phyloP scores from a whole-genome alignment of 2,113 vertebrate genomes.

The Archilochus colubris region DNA sequence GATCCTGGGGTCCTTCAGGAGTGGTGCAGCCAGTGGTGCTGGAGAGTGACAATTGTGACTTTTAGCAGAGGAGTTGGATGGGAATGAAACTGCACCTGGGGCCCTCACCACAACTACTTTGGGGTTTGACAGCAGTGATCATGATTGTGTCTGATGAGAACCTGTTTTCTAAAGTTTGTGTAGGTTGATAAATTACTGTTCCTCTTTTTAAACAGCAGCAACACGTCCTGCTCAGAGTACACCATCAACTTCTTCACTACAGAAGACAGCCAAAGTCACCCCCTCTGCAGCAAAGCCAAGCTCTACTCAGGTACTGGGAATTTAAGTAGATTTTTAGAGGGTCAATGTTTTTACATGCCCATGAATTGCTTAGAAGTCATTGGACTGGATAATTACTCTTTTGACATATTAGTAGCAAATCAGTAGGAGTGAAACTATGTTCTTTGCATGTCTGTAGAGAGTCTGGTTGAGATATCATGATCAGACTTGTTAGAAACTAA shows the following conservation, averaged over 20 bases:
- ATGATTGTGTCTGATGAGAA: neutral
- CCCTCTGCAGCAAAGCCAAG: conserved; percentile 67
- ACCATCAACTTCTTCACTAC: conserved; percentile 61
- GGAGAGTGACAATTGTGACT: neutral
- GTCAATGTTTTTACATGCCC: neutral
- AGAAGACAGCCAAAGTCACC: conserved; percentile 76
- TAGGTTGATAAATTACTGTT: neutral
- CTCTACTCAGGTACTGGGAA: conserved; percentile 78
- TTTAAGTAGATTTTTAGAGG: neutral
- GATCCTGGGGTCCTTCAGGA: neutral
- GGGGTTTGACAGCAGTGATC: neutral
- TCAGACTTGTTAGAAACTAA: neutral
- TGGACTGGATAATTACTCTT: neutral
- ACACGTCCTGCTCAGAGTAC: conserved; percentile 72
- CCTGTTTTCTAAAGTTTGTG: neutral
- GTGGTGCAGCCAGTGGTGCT: neutral
- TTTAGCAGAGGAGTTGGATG: neutral
- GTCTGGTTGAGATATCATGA: neutral
- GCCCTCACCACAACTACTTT: neutral
- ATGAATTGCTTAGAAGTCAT: neutral
- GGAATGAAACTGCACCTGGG: neutral
- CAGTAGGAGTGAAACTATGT: neutral
- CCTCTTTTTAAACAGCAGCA: conserved; percentile 28
- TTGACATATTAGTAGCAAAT: neutral
- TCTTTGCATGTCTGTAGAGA: neutral